Base-by-base conservation (phyloP, 2,888 invertebrate genomes). In the Podabrus alpinus region DNA sequence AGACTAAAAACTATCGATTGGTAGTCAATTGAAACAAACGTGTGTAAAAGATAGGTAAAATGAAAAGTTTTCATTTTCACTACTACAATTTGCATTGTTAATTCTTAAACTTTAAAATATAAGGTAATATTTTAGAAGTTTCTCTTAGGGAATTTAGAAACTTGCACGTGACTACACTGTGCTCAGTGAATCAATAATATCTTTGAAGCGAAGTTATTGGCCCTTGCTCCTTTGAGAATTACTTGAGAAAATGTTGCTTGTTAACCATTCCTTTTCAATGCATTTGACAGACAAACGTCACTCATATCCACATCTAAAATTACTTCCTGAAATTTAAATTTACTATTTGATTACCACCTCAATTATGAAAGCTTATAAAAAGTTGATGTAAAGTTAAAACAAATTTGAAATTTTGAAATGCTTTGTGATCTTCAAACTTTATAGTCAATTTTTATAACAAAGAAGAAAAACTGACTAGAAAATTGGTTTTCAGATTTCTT, bases 121-220 rank as follows among this genome's bases (percentile, higher is more conserved):
- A 29, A 72, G 73, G 45, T 73, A 76, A 76, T 76, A 73, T 73
- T 73, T 73, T 61, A 73, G 68, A 68, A 76, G 64, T 76, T 76
- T 73, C 73, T 72, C 73, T 76, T 72, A 73, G 76, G 73, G 73
- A 71, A 76, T 76, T 76, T 73, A 59, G 76, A 76, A 72, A 76
- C 73, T 71, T 76, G 73, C 71, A 76, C 73, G 76, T 76, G 76
- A 73, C 76, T 73, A 69, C 73, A 73, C 73, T 76, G 73, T 60
- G 71, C 66, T 76, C 73, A 68, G 68, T 71, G 73, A 76, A 76
- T 76, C 76, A 76, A 76, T 76, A 76, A 76, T 73, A 73, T 73
- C 71, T 73, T 76, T 70, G 73, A 73, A 76, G 73, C 67, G 68
- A 66, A 73, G 76, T 76, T 76, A 76, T 76, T 71, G 68, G 73